Conservation (phyloP, 2,888 invertebrate genomes). For the Dolichopus griseipennis region DNA sequence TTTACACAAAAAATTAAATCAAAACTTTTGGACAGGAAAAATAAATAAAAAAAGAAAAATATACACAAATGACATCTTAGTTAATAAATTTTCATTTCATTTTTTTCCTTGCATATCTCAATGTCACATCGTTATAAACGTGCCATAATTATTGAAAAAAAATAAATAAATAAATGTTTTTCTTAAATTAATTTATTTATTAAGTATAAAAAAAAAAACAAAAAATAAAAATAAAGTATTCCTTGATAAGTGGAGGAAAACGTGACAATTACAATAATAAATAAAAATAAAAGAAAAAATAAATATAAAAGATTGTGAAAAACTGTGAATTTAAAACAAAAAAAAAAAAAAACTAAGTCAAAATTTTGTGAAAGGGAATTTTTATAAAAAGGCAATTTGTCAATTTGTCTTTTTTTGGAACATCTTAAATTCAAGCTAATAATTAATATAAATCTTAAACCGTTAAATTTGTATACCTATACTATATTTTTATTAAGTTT, state of each 20-base stretch:
- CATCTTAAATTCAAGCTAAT: too few species aligned
- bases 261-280: neutral
- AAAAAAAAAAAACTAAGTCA: neutral
- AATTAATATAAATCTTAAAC: too few species aligned
- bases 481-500: too few species aligned
- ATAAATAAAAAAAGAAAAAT: neutral
- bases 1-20: neutral
- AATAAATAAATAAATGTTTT: too few species aligned
- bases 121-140: neutral
- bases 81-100: neutral
- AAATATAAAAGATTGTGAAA: too few species aligned
- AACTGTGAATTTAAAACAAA: too few species aligned
- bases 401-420: neutral
- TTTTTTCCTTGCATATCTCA: neutral
- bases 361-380: neutral
- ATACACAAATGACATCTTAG: neutral
- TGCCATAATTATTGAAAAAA: neutral
- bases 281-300: too few species aligned
- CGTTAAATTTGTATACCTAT: too few species aligned
- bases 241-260: neutral
- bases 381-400: neutral
- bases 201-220: too few species aligned
- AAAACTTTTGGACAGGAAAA: neutral
- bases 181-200: too few species aligned
- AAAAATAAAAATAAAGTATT: neutral